Evolutionary conservation across 2,113 vertebrate species (phyloP).

Genomic region (Cercocebus atys): DNA sequence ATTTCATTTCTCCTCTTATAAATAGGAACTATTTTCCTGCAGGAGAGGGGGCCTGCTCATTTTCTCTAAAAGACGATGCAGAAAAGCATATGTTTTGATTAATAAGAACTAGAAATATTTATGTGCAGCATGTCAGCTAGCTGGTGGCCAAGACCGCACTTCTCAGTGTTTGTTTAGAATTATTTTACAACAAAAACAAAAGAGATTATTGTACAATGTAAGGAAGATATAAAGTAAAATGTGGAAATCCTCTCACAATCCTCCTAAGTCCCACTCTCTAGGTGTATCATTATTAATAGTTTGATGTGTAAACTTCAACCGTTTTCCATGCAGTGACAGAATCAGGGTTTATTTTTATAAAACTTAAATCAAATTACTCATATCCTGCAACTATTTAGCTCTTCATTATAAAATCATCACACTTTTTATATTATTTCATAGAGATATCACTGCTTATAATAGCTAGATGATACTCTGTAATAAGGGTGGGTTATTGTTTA

Average conservation of each 20-base stretch:
- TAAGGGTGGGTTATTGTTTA: neutral
- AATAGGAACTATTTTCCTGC: neutral
- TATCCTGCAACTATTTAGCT: neutral
- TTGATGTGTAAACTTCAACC: neutral
- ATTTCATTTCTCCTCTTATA: conserved; percentile 21
- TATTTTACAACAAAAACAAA: neutral
- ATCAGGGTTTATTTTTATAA: neutral
- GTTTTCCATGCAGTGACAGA: neutral
- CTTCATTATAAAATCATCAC: neutral
- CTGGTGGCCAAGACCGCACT: neutral
- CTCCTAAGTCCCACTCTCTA: neutral
- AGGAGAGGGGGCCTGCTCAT: neutral
- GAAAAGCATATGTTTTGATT: neutral
- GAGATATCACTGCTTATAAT: neutral
- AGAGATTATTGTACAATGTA: neutral
- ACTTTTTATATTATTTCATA: neutral
- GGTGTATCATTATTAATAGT: neutral
- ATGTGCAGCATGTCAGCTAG: neutral
- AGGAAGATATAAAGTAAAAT: neutral
- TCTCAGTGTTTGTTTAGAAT: neutral
- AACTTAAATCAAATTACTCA: neutral
- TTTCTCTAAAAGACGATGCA: conserved; percentile 31
- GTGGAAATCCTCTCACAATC: neutral
- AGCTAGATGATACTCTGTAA: neutral
- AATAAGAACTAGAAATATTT: neutral